Evolutionary conservation across 2,797 vertebrate genomes (phyloP).

Genomic region (Pogoniulus pusillus): DNA sequence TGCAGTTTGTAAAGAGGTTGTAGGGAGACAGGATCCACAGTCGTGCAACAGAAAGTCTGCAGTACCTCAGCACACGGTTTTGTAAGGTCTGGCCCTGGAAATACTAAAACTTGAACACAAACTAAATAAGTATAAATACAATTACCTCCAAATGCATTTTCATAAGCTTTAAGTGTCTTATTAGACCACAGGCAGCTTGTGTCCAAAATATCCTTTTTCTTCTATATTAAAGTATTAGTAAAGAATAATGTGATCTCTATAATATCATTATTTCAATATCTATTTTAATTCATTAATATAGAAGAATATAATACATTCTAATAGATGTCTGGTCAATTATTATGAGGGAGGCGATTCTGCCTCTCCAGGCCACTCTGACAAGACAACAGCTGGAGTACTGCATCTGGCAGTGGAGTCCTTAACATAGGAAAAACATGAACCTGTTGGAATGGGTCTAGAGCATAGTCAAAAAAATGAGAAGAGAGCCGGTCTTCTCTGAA

Average conservation of each 20-base stretch:
- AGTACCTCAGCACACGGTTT: not conserved
- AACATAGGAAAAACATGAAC: too few relatives aligned
- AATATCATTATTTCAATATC: not conserved
- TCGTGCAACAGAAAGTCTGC: not conserved
- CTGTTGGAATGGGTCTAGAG: too few relatives aligned
- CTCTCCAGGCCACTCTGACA: too few relatives aligned
- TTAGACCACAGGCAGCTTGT: not conserved
- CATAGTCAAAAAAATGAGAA: too few relatives aligned
- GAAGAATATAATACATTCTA: not conserved
- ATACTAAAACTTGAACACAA: not conserved
- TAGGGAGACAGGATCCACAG: not conserved
- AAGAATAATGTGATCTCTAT: not conserved
- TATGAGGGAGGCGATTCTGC: too few relatives aligned
- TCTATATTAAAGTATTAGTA: not conserved
- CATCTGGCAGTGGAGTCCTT: too few relatives aligned
- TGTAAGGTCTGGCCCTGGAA: not conserved
- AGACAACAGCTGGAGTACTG: too few relatives aligned
- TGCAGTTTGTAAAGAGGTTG: not conserved
- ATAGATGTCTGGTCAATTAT: not conserved
- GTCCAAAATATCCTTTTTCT: fast-evolving
- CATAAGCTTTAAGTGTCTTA: not conserved
- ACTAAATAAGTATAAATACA: fast-evolving
- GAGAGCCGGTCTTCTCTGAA: too few relatives aligned
- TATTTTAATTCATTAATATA: not conserved
- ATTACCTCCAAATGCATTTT: not conserved